Percentiles rank a stretch among this genome's conserved stretches.
phyloP scores from a whole-genome alignment of 2,888 invertebrate species.

The Cyclophora albipunctata region DNA sequence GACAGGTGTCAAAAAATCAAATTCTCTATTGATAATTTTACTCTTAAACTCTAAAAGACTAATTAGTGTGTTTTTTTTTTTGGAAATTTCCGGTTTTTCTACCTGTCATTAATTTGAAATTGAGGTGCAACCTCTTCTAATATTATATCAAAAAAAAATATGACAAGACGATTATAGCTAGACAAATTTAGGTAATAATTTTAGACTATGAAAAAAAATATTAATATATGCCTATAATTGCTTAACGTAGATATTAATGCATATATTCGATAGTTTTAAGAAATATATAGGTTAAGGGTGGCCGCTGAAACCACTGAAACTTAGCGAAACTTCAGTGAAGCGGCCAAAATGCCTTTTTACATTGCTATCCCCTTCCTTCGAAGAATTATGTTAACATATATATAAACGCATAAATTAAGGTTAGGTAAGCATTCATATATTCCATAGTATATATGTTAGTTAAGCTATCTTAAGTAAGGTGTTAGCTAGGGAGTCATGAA shows the following conservation, averaged over 20 bases:
- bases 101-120: constrained; percentile 6
- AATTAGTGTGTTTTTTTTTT: constrained; percentile 18
- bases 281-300: constrained; percentile 23
- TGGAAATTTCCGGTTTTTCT: constrained; percentile 10
- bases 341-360: constrained; percentile 45
- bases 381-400: constrained; percentile 34
- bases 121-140: constrained; percentile 48
- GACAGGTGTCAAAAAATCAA: constrained; percentile 10
- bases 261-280: constrained; percentile 44
- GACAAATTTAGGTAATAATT: constrained; percentile 60
- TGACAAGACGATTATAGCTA: constrained; percentile 54
- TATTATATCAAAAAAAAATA: constrained; percentile 39
- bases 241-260: constrained; percentile 39
- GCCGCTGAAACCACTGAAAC: constrained; percentile 22
- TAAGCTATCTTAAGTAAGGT: constrained; percentile 21
- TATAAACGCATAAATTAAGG: constrained; percentile 7
- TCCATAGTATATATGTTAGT: constrained; percentile 27
- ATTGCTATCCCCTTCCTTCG: constrained; percentile 52
- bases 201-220: constrained; percentile 38
- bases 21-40: constrained; percentile 22
- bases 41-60: constrained; percentile 24
- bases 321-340: constrained; percentile 4
- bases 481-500: constrained; percentile 52
- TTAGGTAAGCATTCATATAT: constrained; percentile 38
- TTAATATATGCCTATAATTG: constrained; percentile 54